phyloP scores from a whole-genome alignment of 1,140 invertebrate species.

The Drosophila nasuta region DNA sequence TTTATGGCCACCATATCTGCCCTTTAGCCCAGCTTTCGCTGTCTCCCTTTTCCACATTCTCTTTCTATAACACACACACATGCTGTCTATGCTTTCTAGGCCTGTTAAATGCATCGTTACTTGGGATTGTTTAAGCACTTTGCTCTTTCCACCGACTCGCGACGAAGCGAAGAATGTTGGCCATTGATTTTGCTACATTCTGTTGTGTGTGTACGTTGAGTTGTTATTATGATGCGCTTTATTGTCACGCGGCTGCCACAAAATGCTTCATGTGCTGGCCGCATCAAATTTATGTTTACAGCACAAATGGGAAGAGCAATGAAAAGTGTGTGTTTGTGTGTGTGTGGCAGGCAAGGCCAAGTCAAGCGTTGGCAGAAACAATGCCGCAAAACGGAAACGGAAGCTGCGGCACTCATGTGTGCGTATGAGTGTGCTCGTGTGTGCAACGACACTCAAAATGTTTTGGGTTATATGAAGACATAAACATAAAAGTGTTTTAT shows the following conservation, averaged over 20 bases:
- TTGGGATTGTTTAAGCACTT: conserved; percentile 21
- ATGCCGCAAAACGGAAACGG: conserved; percentile 63
- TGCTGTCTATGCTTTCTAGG: conserved; percentile 32
- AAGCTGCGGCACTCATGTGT: conserved; percentile 44
- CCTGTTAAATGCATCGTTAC: conserved; percentile 26
- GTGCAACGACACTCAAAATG: conserved; percentile 63
- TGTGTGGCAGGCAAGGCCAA: conserved; percentile 4
- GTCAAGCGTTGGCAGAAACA: conserved; percentile 43
- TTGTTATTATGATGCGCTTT: conserved; percentile 77
- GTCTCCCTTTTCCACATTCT: neutral
- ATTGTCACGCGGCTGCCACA: conserved; percentile 66
- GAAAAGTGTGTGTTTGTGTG: conserved; percentile 45
- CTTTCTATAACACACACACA: neutral
- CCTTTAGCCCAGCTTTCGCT: neutral
- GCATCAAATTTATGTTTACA: conserved; percentile 80
- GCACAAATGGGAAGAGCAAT: conserved; percentile 72
- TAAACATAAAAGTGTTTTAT: conserved; percentile 81
- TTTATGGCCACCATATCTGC: conserved; percentile 63
- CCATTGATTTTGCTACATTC: conserved; percentile 54
- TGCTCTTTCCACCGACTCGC: conserved; percentile 32
- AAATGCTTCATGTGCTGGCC: conserved; percentile 57
- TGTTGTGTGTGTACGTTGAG: conserved; percentile 3
- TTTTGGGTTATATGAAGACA: conserved; percentile 79
- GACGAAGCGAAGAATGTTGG: neutral
- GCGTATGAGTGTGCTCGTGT: conserved; percentile 21